These are phyloP conservation scores for Glaucidium brasilianum DNA, from an alignment of 2,113 vertebrate species.

Conservation along the genomic window DNA sequence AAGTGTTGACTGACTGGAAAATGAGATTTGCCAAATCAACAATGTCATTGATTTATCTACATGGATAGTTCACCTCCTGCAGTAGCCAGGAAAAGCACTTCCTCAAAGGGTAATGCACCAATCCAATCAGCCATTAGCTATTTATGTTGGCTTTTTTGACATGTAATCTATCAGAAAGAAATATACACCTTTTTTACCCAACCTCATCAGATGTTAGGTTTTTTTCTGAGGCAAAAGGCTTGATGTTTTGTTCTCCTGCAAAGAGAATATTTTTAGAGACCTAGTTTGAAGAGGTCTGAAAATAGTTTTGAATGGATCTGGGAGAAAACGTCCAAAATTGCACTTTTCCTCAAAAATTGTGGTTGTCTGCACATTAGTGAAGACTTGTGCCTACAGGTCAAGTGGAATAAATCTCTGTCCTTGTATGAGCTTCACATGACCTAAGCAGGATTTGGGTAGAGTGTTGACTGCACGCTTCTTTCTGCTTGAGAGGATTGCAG, in stretches of 20 bases:
- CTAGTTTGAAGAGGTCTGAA: not conserved
- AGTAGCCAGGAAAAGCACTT: not conserved
- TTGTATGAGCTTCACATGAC: not conserved
- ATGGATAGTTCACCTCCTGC: not conserved
- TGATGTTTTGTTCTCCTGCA: not conserved
- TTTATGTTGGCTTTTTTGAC: not conserved
- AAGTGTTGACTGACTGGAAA: not conserved
- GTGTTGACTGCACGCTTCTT: not conserved
- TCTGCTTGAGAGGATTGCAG: not conserved
- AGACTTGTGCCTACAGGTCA: not conserved
- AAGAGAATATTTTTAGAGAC: not conserved
- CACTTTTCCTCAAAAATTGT: not conserved
- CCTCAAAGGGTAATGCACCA: not conserved
- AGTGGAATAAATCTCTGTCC: not conserved
- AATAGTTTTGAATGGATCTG: not conserved
- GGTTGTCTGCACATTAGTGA: not conserved
- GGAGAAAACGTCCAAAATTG: not conserved
- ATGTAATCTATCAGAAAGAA: not conserved
- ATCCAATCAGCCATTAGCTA: not conserved
- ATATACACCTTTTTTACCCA: not conserved
- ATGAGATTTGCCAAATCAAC: slow-evolving; percentile 24
- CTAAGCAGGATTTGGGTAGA: not conserved
- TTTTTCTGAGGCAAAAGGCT: not conserved
- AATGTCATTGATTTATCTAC: slow-evolving; percentile 12
- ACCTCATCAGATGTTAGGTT: not conserved